Evolutionary conservation across 2,797 vertebrate genomes (phyloP).

Genomic region (Centropyge bicolor): DNA sequence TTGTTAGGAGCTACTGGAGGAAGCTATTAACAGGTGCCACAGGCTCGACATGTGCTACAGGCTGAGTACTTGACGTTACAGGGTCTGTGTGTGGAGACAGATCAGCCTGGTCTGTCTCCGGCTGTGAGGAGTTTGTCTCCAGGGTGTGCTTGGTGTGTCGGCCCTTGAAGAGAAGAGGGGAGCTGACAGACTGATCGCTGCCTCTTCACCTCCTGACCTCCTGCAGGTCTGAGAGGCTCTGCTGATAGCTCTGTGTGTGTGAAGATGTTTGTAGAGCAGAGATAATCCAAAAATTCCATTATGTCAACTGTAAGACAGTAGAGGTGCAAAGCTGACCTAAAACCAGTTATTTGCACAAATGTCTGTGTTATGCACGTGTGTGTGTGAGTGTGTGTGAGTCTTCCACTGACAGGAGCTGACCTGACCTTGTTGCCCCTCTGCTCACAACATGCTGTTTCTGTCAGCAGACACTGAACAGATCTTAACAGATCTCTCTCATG

Average conservation of each 20-base stretch:
- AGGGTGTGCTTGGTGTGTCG: slow-evolving; percentile 38
- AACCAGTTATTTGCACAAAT: slow-evolving; percentile 12
- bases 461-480: slow-evolving; percentile 8
- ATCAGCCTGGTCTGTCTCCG: slow-evolving; percentile 21
- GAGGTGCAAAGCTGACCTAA: slow-evolving; percentile 5
- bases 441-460: not conserved
- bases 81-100: slow-evolving; percentile 31
- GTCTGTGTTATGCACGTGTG: not conserved
- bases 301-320: slow-evolving; percentile 26
- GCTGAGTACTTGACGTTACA: slow-evolving; percentile 46
- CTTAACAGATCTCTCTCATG: not conserved
- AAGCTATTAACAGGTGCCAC: slow-evolving; percentile 59
- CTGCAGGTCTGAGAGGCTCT: slow-evolving; percentile 17
- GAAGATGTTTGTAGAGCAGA: not conserved
- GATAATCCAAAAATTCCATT: slow-evolving; percentile 22
- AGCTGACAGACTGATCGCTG: slow-evolving; percentile 61
- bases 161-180: slow-evolving; percentile 32
- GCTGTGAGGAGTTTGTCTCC: slow-evolving; percentile 24
- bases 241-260: slow-evolving; percentile 27
- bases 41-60: slow-evolving; percentile 45
- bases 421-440: slow-evolving; percentile 9
- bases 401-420: not conserved
- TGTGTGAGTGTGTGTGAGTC: not conserved
- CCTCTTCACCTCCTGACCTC: slow-evolving; percentile 65
- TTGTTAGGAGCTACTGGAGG: slow-evolving; percentile 44